A percentile compares a stretch with the other conserved stretches of the same genome.
Conservation (phyloP, 2,888 invertebrate genomes). For the Cerastis leucographa region DNA sequence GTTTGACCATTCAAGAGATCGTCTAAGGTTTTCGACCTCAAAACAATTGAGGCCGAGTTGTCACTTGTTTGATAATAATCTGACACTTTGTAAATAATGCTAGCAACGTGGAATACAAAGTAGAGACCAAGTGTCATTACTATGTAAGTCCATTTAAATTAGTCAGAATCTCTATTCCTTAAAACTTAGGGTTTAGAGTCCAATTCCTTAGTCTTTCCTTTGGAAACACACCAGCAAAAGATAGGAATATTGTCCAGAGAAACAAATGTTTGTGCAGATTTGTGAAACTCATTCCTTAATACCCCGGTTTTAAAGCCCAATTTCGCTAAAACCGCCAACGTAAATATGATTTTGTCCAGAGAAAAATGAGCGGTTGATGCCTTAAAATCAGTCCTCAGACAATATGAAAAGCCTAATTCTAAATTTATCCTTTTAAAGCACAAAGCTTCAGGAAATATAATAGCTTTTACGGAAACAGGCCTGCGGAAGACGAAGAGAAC, state of each 20-base stretch:
- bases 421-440: not conserved
- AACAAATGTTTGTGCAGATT: not conserved
- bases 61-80: conserved; percentile 24
- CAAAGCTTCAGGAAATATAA: conserved; percentile 18
- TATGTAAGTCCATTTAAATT: not conserved
- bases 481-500: conserved; percentile 51
- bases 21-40: not conserved
- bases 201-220: not conserved
- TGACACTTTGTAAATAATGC: not conserved
- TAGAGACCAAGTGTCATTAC: not conserved
- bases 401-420: conserved; percentile 8
- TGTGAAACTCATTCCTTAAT: not conserved
- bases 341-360: not conserved
- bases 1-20: not conserved
- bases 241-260: not conserved
- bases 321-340: not conserved
- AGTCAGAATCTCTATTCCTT: not conserved
- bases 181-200: too few species aligned
- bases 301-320: not conserved
- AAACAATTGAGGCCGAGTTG: conserved; percentile 22
- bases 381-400: not conserved
- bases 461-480: conserved; percentile 28
- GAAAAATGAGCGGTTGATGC: not conserved
- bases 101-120: conserved; percentile 26
- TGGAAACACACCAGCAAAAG: not conserved